These are phyloP conservation scores for Zophobas atratus DNA, from an alignment of 1,140 invertebrate species.

Conservation along the genomic window DNA sequence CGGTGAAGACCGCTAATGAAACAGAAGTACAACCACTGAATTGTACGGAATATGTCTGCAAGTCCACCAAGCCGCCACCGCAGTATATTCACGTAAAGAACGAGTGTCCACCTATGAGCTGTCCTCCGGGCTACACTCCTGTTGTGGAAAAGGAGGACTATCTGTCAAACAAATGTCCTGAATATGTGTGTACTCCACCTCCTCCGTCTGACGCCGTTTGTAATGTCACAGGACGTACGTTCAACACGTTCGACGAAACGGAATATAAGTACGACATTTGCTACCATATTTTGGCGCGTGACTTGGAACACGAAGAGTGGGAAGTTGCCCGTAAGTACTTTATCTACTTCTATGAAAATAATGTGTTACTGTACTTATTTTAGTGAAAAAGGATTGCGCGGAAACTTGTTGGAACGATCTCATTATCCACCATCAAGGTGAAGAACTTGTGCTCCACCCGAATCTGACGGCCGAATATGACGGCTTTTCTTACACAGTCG, in stretches of 20 bases:
- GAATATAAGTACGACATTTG: slow-evolving; percentile 86
- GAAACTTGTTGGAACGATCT: slow-evolving; percentile 73
- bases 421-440: slow-evolving; percentile 72
- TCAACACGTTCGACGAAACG: slow-evolving; percentile 84
- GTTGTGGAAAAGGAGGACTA: slow-evolving; percentile 47
- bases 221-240: slow-evolving; percentile 80
- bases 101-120: slow-evolving; percentile 72
- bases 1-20: not conserved
- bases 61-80: slow-evolving; percentile 67
- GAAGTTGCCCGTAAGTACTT: slow-evolving; percentile 74
- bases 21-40: slow-evolving; percentile 58
- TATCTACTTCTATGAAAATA: not conserved
- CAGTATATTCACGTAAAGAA: slow-evolving; percentile 60
- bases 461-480: slow-evolving; percentile 79
- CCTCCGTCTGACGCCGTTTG: slow-evolving; percentile 77
- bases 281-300: slow-evolving; percentile 82
- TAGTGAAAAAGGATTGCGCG: slow-evolving; percentile 79
- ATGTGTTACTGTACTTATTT: slow-evolving; percentile 21
- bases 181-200: slow-evolving; percentile 76
- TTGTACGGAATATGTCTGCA: slow-evolving; percentile 73
- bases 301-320: slow-evolving; percentile 77
- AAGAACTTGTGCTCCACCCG: slow-evolving; percentile 74
- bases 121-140: slow-evolving; percentile 72
- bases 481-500: slow-evolving; percentile 75
- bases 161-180: slow-evolving; percentile 4